Evolutionary conservation across 1,140 invertebrate genomes (phyloP), one percentile per base, ranked within the genome.

Genomic region (Probaryconus sp.): DNA sequence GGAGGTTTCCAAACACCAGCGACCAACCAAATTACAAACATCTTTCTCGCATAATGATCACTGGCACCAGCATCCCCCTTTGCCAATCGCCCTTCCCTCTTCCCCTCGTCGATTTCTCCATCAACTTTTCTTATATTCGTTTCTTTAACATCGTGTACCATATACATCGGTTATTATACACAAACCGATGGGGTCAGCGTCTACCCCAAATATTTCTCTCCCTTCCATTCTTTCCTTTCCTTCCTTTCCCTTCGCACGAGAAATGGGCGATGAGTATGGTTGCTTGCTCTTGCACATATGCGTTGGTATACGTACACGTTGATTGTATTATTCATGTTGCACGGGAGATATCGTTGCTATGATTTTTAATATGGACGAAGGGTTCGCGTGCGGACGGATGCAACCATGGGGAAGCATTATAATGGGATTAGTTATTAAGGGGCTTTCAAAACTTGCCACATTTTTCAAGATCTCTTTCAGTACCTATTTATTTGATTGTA

Each of bases 401-500:
- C 30, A 33, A 21, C 61, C 33, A 72, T 71, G 71, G 55, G 74
- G 56, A 68, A 71, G 78, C 75, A 78, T 79, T 58, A 61, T 83
- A 85, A 85, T 83, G 79, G 78, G 81, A 85, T 85, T 81, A 82
- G 76, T 82, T 75, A 80, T 75, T 75, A 70, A 75, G 65, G 72
- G 65, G 53, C 72, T 75, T 75, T 75, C 65, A 65, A 65, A 69
- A 65, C 72, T 75, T 61, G 72, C 72, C 72, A 68, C 64, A 69
- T 73, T 67, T 73, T 65, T 73, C 47, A 65, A 61, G 47, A 53
- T 73, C 70, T 55, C 55, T 65, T 67, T 65, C 72, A 68, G 63
- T 53, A 56, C 51, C 26, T 40, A 53, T 30, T 69, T 75, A 75
- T 75, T 69, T 70, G 72, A 75, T 69, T 75, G 72, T 75, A 75